phyloP scores from a whole-genome alignment of 1,140 invertebrate genomes.

The Drosophila orena region DNA sequence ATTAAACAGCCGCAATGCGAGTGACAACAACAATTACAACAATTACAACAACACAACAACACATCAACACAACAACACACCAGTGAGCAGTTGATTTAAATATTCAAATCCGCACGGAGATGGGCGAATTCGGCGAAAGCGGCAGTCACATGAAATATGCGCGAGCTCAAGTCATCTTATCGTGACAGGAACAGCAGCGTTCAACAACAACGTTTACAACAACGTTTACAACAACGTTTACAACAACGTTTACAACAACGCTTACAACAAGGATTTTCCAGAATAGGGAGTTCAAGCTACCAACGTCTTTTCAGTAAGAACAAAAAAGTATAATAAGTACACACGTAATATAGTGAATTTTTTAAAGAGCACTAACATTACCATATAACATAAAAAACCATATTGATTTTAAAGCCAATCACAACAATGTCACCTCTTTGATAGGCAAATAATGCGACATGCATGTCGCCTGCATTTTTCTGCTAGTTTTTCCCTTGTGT shows the following conservation, averaged over 20 bases:
- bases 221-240: neutral
- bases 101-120: constrained; percentile 51
- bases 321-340: too few relatives aligned
- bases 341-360: too few relatives aligned
- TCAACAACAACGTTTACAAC: constrained; percentile 7
- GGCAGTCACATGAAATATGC: constrained; percentile 22
- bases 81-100: constrained; percentile 50
- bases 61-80: neutral
- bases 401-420: too few relatives aligned
- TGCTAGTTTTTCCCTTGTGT: neutral
- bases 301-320: too few relatives aligned
- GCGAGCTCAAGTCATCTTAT: constrained; percentile 23
- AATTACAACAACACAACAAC: neutral
- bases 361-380: too few relatives aligned
- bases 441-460: neutral
- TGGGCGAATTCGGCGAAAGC: neutral
- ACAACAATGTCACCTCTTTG: neutral
- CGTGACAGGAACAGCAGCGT: constrained; percentile 22
- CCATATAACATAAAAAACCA: too few relatives aligned
- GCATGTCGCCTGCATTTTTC: neutral
- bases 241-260: too few relatives aligned
- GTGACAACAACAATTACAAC: constrained; percentile 28
- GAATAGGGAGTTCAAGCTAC: neutral
- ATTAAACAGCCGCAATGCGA: constrained; percentile 59
- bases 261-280: too few relatives aligned